Evolutionary conservation across 2,888 invertebrate species (phyloP).

Genomic region (Chelonus formosanus): DNA sequence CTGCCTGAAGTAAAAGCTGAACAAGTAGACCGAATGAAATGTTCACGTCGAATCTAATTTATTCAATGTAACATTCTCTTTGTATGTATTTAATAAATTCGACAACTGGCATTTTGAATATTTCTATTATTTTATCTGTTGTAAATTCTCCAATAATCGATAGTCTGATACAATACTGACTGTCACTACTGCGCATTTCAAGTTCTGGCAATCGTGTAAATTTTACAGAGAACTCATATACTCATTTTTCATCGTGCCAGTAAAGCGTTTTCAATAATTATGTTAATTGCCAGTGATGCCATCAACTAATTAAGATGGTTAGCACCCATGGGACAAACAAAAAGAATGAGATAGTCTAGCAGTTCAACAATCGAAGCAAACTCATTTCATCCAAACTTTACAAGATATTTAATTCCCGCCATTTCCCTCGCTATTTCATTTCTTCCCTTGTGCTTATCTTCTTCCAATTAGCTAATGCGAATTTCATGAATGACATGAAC

Average conservation of each 20-base stretch:
- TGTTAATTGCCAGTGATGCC: slow-evolving; percentile 39
- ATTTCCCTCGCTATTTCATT: slow-evolving; percentile 26
- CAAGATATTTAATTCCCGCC: slow-evolving; percentile 37
- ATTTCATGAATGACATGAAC: slow-evolving; percentile 28
- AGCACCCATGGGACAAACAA: slow-evolving; percentile 25
- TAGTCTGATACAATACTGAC: slow-evolving; percentile 4
- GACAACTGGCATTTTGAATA: no score
- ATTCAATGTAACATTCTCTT: slow-evolving; percentile 7
- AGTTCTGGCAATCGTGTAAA: not conserved
- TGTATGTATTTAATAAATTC: not conserved
- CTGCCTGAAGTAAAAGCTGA: slow-evolving; percentile 9
- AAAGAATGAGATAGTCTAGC: slow-evolving; percentile 17
- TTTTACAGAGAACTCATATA: not conserved
- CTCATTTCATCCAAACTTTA: slow-evolving; percentile 45
- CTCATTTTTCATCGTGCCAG: not conserved
- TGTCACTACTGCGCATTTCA: not conserved
- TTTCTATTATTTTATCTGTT: no score
- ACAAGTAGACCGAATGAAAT: slow-evolving; percentile 17
- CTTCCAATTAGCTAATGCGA: slow-evolving; percentile 47
- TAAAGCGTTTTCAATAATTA: slow-evolving; percentile 40
- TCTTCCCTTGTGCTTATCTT: slow-evolving; percentile 22
- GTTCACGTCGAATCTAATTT: slow-evolving; percentile 27
- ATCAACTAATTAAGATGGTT: slow-evolving; percentile 43
- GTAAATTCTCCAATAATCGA: slow-evolving; percentile 1
- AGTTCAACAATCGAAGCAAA: slow-evolving; percentile 30